phyloP scores from a whole-genome alignment of 2,113 vertebrate genomes.

The Vidua macroura region DNA sequence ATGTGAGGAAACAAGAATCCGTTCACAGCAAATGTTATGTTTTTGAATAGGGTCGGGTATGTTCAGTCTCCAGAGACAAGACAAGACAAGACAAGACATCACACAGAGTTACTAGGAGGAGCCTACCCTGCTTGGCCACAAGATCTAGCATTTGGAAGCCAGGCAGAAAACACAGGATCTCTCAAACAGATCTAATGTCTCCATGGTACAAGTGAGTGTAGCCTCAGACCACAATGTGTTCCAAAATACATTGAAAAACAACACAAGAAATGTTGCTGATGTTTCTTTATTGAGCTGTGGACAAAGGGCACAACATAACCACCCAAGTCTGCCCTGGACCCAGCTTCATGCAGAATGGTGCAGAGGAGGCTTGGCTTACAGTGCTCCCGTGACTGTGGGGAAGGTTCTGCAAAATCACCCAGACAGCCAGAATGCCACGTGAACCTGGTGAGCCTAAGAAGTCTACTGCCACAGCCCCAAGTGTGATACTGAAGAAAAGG shows the following conservation, averaged over 20 bases:
- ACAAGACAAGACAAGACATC: background rate
- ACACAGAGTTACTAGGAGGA: background rate
- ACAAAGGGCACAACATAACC: background rate
- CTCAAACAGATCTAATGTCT: background rate
- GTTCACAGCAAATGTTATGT: background rate
- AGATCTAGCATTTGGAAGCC: background rate
- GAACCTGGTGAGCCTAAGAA: background rate
- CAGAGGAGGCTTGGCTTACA: background rate
- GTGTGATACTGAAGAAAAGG: background rate
- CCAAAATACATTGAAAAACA: background rate
- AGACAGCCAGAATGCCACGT: rapidly evolving
- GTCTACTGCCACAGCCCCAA: background rate
- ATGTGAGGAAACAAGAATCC: background rate
- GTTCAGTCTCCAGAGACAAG: background rate
- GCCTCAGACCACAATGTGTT: background rate
- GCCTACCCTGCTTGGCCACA: background rate
- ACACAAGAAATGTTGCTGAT: background rate
- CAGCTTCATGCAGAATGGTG: background rate
- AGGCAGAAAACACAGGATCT: background rate
- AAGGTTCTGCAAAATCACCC: background rate
- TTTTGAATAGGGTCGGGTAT: background rate
- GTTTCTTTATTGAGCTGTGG: background rate
- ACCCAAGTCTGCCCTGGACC: background rate
- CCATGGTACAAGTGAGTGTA: rapidly evolving
- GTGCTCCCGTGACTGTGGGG: background rate